phyloP scores from a whole-genome alignment of 2,888 invertebrate genomes.

The Tuta absoluta region DNA sequence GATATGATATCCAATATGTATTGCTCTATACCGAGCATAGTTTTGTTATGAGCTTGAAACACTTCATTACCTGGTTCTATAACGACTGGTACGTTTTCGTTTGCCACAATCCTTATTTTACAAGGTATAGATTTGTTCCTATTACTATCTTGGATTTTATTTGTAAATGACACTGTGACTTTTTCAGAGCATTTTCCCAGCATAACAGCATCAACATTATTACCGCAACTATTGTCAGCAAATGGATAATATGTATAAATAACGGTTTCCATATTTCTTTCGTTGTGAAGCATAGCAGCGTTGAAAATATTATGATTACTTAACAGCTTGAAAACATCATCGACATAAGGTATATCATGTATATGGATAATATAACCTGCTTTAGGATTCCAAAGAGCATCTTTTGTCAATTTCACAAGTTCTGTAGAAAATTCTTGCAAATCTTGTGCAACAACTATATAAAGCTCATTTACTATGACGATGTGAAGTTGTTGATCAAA shows the following conservation, averaged over 20 bases:
- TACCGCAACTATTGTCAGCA: conserved; percentile 33
- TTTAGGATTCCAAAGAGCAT: conserved; percentile 9
- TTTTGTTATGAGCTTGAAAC: neutral
- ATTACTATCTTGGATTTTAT: conserved; percentile 3
- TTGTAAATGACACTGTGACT: conserved; percentile 17
- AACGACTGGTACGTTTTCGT: conserved; percentile 29
- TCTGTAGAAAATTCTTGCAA: neutral
- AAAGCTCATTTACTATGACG: neutral
- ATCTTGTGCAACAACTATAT: neutral
- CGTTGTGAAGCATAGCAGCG: neutral
- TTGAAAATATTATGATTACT: neutral
- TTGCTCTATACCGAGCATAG: conserved; percentile 24
- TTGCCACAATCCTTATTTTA: conserved; percentile 26
- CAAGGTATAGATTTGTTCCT: conserved; percentile 29
- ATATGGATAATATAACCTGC: conserved; percentile 2
- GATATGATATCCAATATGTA: conserved; percentile 19
- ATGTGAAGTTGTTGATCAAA: neutral
- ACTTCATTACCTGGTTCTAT: conserved; percentile 2
- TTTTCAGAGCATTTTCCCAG: conserved; percentile 29
- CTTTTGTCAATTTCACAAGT: neutral
- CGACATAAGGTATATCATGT: neutral
- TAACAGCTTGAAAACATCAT: conserved; percentile 1
- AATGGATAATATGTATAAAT: conserved; percentile 37
- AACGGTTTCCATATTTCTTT: neutral
- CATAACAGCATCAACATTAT: conserved; percentile 20